Base-by-base conservation (phyloP, 2,797 vertebrate genomes). In the Pseudochromis fuscus region DNA sequence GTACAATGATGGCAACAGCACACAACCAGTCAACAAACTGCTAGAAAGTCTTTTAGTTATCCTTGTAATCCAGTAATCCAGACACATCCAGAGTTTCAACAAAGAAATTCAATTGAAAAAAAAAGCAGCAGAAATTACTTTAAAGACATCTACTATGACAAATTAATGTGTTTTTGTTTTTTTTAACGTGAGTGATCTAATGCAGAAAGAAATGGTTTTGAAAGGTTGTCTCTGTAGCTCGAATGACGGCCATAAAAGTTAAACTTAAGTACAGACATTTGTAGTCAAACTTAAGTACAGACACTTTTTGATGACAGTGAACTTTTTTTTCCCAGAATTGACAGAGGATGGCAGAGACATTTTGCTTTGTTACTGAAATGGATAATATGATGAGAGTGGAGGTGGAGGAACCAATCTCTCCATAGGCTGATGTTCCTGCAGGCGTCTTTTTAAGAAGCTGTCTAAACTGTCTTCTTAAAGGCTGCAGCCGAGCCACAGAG, bases 341-440 rank as follows among this genome's bases (percentile, higher is more conserved):
- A 81, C 1, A 15, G 72, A 48, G 56, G 30, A 83, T 71, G 51
- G 67, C 67, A 51, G 63, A 53, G 45, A 83, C 72, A 61, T 69
- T 79, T 71, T 50, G 60, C 79, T 89, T 88, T 88, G 76, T 85
- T 80, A 65, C 59, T 64, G 58, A 83, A 86, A 87, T 75, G 58
- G 35, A 28, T 86, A 46, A 79, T 74, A 55, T 81, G 84, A 86
- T 77, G 75, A 85, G 83, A 67, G 75, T 68, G 82, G 75, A 85
- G 74, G 79, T 79, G 75, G 81, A 82, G 45, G 71, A 88, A 67
- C 30, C 25, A 45, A 27, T 59, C 31, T 65, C 62, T 75, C 62
- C 18, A 65, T 79, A 83, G 81, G 85, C 69, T 79, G 79, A 84
- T 80, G 80, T 81, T 86, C 73, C 80, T 81, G 75, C 78, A 68